Evolutionary conservation across 2,888 invertebrate species (phyloP), one percentile per base, ranked within the genome.

Genomic region (Galeopsomyia nigrocyanea): DNA sequence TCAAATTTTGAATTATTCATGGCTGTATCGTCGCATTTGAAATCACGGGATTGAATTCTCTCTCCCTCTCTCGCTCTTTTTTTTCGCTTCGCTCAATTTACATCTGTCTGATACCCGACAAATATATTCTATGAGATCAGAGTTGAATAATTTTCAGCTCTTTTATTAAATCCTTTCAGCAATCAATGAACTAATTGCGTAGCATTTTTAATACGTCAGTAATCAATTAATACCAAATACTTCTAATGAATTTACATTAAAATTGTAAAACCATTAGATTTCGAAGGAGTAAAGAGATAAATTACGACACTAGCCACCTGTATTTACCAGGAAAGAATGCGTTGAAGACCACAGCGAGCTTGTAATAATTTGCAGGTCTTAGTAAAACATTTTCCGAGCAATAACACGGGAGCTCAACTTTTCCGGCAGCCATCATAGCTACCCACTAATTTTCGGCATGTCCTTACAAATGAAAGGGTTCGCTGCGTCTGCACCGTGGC

Each of bases 401-500:
- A 76, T 78, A 78, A 60, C 22, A 58, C 51, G 47, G 7, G 39
- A 3, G 31, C 39, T 47, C 57, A 58, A 79, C 77, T 78, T 78
- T 76, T 64, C 68, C 66, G n/a, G 39, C 57, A 63, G 69, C 73
- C 71, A 76, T 75, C n/a, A 75, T 71, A 69, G 75, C 75, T 13
- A 73, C 77, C 78, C 80, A 82, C 86, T 85, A 85, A 85, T 86
- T 85, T 84, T 79, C 9, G 75, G 77, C 82, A 80, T 82, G 83
- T 84, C 80, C 81, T 78, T 82, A 84, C 84, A 83, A 85, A 85
- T 84, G 82, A 84, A 85, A 84, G 84, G 84, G 82, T 83, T 84
- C 81, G 79, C 77, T 79, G 82, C 81, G 79, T 81, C 77, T 80
- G 78, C 81, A 78, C 70, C 78, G 75, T 77, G 71, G 80, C 81